Evolutionary conservation across 2,113 vertebrate genomes (phyloP), one percentile per base, ranked within the genome.

Genomic region (Thymallus thymallus): DNA sequence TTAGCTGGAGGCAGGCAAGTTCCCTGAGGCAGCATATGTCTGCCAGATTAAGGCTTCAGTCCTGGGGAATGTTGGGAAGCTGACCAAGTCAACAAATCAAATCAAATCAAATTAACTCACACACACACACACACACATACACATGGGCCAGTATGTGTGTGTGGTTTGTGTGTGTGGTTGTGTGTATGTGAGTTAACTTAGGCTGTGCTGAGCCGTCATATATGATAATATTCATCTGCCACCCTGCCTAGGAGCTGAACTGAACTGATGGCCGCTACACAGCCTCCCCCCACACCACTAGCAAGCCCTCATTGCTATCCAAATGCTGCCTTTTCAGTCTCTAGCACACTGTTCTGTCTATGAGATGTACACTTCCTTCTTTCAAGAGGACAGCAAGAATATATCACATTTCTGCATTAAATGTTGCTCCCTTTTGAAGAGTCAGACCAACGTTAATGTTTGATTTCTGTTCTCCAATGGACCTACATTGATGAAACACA

Each of bases 21-120:
- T 67, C 60, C 76, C 69, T 48, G 23, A 61, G 67, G 80, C 79
- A 80, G 70, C 74, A 72, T 69, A 58, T 84, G 79, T 86, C 82
- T 82, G 70, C 55, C 76, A 76, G 23, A 71, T 76, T 71, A 62
- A 56, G 35, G 71, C 62, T 41, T 76, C 60, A 76, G 71, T 62
- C 45, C n/a, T 16, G 46, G 24, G 60, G 24, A 76, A 72, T 14
- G 35, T 9, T 68, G 32, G 64, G 32, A 75, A 78, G 76, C 73
- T 67, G 66, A 81, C 79, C 73, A 71, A 48, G 60, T 70, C 51
- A 68, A 26, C n/a, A n/a, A n/a, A n/a, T n/a, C n/a, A n/a, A n/a
- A n/a, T n/a, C n/a, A n/a, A n/a, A n/a, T n/a, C n/a, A n/a, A n/a
- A n/a, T n/a, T n/a, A n/a, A n/a, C n/a, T n/a, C n/a, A n/a, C n/a